Base-by-base conservation (phyloP, 2,888 invertebrate species). In the Sesia apiformis region DNA sequence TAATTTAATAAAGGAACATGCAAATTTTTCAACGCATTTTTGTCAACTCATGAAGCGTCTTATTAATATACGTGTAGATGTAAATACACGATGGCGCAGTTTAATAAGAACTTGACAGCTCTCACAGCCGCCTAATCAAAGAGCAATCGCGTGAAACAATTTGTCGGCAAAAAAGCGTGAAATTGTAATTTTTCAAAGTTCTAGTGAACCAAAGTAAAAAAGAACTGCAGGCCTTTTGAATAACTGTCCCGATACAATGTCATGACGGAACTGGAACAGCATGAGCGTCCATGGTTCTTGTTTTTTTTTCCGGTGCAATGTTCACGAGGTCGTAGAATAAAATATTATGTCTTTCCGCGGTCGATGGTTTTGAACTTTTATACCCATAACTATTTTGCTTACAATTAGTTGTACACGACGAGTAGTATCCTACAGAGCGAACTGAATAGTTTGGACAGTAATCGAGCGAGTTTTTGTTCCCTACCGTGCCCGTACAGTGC, bases 401-500 rank as follows among this genome's bases (percentile, higher is more conserved):
- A 6, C 7, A 42, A 7, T 42, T 5, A 6, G 7, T 42, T 7
- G 42, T 42, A 42, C 5, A 6, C 5, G 46, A 6, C 5, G 46
- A 43, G 23, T 46, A 4, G n/a, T 46, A 8, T 7, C 7, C n/a
- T 6, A 4, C 8, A 5, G 46, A 46, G 8, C n/a, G n/a, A n/a
- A 46, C 8, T 46, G 46, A 7, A 46, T 46, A 46, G 46, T 39
- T 71, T 64, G 67, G 65, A 63, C 55, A 56, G 65, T 65, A 60
- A 67, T 67, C 64, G 65, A 67, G 76, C 81, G 80, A 82, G 46
- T 83, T 80, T 81, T 79, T 70, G 64, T 69, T 67, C 64, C 64
- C 68, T 64, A 65, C 67, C 66, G 55, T 8, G 56, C 54, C 69
- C 66, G 70, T 69, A 76, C 75, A 76, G 79, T 78, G 76, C 76